These are phyloP conservation scores for Sthenelais limicola DNA, from an alignment of 2,888 invertebrate genomes.

Conservation along the genomic window DNA sequence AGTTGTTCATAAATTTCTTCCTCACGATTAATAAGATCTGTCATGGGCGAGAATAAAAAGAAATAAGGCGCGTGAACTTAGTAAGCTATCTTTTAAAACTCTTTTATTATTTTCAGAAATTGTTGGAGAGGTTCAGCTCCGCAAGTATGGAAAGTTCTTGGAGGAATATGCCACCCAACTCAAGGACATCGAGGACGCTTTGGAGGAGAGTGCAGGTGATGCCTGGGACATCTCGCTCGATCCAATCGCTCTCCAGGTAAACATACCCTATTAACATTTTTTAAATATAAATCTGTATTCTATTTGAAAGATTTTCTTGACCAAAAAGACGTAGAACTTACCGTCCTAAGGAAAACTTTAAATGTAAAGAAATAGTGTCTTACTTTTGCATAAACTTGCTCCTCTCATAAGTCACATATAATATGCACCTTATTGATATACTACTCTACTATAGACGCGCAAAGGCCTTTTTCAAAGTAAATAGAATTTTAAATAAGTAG, in stretches of 20 bases:
- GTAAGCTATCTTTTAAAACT: too few relatives aligned
- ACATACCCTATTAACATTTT: background rate
- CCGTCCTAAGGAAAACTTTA: too few relatives aligned
- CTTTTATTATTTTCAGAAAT: constrained; percentile 66
- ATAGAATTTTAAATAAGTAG: background rate
- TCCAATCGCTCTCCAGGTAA: constrained; percentile 71
- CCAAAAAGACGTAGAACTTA: too few relatives aligned
- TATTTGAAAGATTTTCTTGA: background rate
- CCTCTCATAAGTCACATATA: too few relatives aligned
- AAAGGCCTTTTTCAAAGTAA: background rate
- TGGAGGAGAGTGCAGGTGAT: constrained; percentile 71
- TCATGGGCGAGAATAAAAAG: too few relatives aligned
- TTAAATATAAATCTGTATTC: background rate
- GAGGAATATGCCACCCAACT: constrained; percentile 72
- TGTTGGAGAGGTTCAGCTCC: constrained; percentile 72
- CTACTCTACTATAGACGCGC: too few relatives aligned
- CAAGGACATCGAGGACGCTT: constrained; percentile 72
- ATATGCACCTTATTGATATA: too few relatives aligned
- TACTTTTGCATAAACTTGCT: too few relatives aligned
- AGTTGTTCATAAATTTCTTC: too few relatives aligned
- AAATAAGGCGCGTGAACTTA: too few relatives aligned
- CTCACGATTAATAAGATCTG: too few relatives aligned
- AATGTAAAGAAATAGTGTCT: too few relatives aligned
- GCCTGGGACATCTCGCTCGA: constrained; percentile 72
- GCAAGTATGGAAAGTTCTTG: constrained; percentile 71